Evolutionary conservation across 2,113 vertebrate species (phyloP).

Genomic region (Atractosteus spatula): DNA sequence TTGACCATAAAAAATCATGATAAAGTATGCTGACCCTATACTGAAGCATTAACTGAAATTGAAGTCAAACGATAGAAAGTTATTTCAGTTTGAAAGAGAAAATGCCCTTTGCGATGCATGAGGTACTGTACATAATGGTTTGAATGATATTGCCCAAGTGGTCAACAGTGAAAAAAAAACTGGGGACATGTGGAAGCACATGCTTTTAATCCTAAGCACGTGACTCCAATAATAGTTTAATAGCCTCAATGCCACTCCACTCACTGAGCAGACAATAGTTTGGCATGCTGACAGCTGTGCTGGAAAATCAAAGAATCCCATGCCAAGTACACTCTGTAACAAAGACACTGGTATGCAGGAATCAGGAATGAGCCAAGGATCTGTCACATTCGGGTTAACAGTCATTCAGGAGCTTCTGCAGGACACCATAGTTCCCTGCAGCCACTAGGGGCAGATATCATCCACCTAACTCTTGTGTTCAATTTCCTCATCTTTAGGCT

Average conservation of each 20-base stretch:
- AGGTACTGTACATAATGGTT: neutral
- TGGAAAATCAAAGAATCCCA: conserved; percentile 41
- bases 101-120: conserved; percentile 6
- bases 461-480: neutral
- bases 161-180: neutral
- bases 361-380: conserved; percentile 37
- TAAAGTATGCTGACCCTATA: conserved; percentile 9
- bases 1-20: conserved; percentile 23
- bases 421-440: conserved; percentile 29
- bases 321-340: conserved; percentile 47
- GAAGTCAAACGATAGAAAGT: conserved; percentile 13
- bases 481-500: neutral
- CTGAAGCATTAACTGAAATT: conserved; percentile 15
- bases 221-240: conserved; percentile 28
- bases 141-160: conserved; percentile 8
- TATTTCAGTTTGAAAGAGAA: conserved; percentile 3
- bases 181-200: conserved; percentile 8
- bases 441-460: conserved; percentile 25
- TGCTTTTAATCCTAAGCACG: conserved; percentile 13
- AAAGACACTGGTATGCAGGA: conserved; percentile 45
- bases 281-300: conserved; percentile 40
- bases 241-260: conserved; percentile 23
- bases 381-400: conserved; percentile 46
- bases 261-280: conserved; percentile 33
- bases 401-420: conserved; percentile 31